Percentiles rank a stretch among this genome's conserved stretches.
Conservation (phyloP, 2,888 invertebrate species). For the Macrophya annulata region DNA sequence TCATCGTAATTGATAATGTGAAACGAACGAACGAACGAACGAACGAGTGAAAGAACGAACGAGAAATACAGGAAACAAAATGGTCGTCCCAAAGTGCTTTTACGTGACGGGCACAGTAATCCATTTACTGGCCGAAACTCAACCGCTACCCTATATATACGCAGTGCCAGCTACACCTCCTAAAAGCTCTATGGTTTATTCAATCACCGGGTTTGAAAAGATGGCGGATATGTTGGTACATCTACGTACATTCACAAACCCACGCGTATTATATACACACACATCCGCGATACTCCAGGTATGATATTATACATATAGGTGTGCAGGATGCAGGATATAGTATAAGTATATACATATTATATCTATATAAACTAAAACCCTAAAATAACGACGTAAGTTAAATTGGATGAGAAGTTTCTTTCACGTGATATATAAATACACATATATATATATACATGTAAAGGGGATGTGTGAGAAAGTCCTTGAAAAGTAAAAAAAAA, state of each 20-base stretch:
- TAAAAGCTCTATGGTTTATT: constrained; percentile 43
- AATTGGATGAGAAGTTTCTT: constrained; percentile 28
- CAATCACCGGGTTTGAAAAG: constrained; percentile 44
- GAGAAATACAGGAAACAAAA: constrained; percentile 40
- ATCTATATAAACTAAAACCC: not conserved
- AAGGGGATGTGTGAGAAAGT: not conserved
- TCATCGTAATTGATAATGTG: constrained; percentile 9
- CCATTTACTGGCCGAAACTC: constrained; percentile 50
- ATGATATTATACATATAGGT: too few relatives aligned
- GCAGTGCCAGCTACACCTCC: constrained; percentile 21
- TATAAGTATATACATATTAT: too few relatives aligned
- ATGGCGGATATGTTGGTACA: constrained; percentile 27
- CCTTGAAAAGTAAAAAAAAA: not conserved
- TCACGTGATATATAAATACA: not conserved
- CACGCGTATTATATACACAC: not conserved
- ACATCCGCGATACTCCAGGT: too few relatives aligned
- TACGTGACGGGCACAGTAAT: constrained; percentile 46
- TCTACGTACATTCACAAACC: not conserved
- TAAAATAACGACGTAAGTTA: constrained; percentile 8
- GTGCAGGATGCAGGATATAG: too few relatives aligned
- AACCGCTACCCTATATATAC: constrained; percentile 18
- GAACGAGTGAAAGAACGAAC: too few relatives aligned
- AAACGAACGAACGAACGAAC: constrained; percentile 19
- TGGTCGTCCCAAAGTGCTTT: constrained; percentile 49
- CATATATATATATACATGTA: too few relatives aligned